Conservation (phyloP, 2,888 invertebrate genomes). For the Frankliniella intonsa region DNA sequence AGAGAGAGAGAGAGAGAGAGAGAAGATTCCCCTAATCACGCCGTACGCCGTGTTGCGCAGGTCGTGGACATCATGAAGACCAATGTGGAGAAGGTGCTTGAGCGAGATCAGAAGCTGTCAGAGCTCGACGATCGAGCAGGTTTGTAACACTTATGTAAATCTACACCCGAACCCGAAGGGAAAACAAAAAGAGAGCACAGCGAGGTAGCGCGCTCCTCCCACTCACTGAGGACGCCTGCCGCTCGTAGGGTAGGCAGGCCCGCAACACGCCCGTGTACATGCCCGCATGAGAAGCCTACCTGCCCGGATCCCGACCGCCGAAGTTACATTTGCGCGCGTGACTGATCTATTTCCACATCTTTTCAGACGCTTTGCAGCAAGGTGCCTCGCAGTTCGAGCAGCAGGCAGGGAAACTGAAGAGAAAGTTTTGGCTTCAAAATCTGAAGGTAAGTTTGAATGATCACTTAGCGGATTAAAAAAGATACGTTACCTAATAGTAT, state of each 20-base stretch:
- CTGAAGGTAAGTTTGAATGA: slow-evolving; percentile 60
- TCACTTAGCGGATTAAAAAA: neutral
- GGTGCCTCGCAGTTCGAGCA: slow-evolving; percentile 96
- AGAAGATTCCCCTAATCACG: neutral
- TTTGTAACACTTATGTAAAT: slow-evolving; percentile 38
- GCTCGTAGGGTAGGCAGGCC: neutral
- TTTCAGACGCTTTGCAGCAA: slow-evolving; percentile 81
- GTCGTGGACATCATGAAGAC: slow-evolving; percentile 93
- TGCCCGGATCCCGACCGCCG: neutral
- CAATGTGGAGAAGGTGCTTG: slow-evolving; percentile 93
- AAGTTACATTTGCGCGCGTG: neutral
- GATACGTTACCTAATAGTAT: slow-evolving; percentile 15
- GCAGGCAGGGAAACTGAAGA: slow-evolving; percentile 92
- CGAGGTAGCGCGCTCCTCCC: no score
- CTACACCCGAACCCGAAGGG: no score
- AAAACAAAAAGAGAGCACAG: no score
- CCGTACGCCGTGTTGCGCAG: slow-evolving; percentile 47
- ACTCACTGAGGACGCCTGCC: neutral
- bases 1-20: neutral
- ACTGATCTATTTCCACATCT: slow-evolving; percentile 27
- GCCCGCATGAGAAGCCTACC: neutral
- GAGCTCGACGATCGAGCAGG: slow-evolving; percentile 90
- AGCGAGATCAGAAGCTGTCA: slow-evolving; percentile 90
- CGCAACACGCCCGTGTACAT: neutral
- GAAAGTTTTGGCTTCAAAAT: slow-evolving; percentile 98